Conservation (phyloP, 2,113 vertebrate species). For the Penelope pileata region DNA sequence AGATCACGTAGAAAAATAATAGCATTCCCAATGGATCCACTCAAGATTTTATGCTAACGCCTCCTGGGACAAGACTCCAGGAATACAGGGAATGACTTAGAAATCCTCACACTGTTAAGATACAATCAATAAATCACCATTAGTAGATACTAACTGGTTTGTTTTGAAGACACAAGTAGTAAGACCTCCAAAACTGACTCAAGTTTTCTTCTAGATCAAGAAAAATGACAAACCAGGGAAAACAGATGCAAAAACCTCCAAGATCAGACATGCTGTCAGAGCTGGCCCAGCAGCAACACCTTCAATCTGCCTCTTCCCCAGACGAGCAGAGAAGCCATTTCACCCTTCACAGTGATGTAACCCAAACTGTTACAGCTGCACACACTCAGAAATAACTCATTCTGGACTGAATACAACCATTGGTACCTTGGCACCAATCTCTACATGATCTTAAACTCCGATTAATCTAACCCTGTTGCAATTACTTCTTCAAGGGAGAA, state of each 20-base stretch:
- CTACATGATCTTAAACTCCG: not conserved
- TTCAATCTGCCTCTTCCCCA: not conserved
- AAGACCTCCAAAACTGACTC: not conserved
- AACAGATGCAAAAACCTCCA: not conserved
- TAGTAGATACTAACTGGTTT: not conserved
- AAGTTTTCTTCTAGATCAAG: not conserved
- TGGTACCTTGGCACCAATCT: not conserved
- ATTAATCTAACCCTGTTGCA: not conserved
- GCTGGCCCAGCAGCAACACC: not conserved
- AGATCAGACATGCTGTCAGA: not conserved
- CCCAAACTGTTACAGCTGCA: not conserved
- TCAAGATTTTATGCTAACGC: not conserved
- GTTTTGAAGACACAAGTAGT: not conserved
- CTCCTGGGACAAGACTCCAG: not conserved
- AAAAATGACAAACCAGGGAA: not conserved
- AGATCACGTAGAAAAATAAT: not conserved
- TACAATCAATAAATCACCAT: not conserved
- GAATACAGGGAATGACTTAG: not conserved
- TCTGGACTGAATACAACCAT: not conserved
- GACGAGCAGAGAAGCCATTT: not conserved
- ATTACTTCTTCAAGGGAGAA: not conserved
- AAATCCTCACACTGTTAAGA: not conserved
- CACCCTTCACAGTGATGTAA: not conserved
- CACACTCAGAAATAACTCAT: accelerated
- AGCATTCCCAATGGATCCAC: not conserved